Evolutionary conservation across 2,888 invertebrate species (phyloP), one percentile per base, ranked within the genome.

Genomic region (Phania funesta): DNA sequence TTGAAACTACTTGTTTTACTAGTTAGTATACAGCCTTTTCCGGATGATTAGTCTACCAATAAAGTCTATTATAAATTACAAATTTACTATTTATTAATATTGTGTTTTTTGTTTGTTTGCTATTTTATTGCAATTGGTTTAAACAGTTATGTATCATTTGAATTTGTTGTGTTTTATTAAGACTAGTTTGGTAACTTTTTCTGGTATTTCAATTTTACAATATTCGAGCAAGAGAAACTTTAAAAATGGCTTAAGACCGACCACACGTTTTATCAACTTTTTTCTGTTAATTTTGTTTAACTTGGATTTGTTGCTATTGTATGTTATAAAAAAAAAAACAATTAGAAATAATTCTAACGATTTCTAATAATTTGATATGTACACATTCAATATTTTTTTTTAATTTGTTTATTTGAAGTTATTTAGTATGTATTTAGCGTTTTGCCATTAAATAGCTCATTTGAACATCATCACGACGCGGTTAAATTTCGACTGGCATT

Each of bases 391-490:
- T n/a, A 20, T 60, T 41, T 22, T 26, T 60, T 8, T 44, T 22
- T 9, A 20, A 11, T 56, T 24, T 38, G 4, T 62, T 62, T 35
- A 11, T 13, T 35, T 58, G 35, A 13, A 18, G 26, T 3, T 48
- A 29, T 35, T 67, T 32, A 32, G 44, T 3, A 60, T 6, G 35
- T 38, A 41, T 76, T 56, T 26, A 22, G 44, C 62, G 18, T 65
- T 38, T 64, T 46, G 74, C 50, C n/a, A 16, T 75, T 67, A 73
- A 81, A 54, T 75, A 26, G 46, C 62, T 71, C 71, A 77, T 67
- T 58, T 73, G 71, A 73, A 83, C 84, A 83, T 84, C 84, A 81
- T 84, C 83, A 73, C 83, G 78, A 70, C 84, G 56, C 85, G 83
- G 67, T 83, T 80, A 60, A 67, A 65, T 83, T 80, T 80, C 80